Evolutionary conservation across 2,888 invertebrate genomes (phyloP), one percentile per base, ranked within the genome.

Genomic region (Dichetophora obliterata): DNA sequence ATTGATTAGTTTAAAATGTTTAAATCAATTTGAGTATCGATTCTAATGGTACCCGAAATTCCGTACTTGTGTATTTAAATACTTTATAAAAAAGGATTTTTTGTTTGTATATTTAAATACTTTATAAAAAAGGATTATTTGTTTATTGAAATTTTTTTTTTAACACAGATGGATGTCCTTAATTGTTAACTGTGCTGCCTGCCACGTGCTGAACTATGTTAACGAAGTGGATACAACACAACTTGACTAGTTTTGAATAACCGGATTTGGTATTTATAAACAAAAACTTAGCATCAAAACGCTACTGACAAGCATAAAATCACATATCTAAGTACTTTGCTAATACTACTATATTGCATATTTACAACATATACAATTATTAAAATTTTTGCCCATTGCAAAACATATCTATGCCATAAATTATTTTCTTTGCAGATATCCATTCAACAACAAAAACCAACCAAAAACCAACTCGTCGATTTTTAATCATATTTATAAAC

Each of bases 231-330:
- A 57, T 14, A 34, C n/a, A 50, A 14, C 6, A 16, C 31, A 31
- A 31, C 50, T 14, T 52, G 43, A 43, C n/a, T 34, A 0, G 19
- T 31, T 27, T 61, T 73, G 48, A 73, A 65, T 24, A 48, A 61
- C 11, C 61, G 75, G 75, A 75, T 75, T 75, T 75, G 75, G 75
- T 75, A 75, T 75, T 75, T 75, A 75, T 75, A 61, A 70, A 48
- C 54, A 74, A 54, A 71, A 74, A 54, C 71, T 73, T 48, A 27
- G 73, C 73, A 74, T 66, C 54, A 52, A 54, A 65, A 50, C 50
- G 65, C 65, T 65, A 74, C 73, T 74, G 74, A 74, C 74, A 74
- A 66, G 74, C 66, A 74, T 74, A 66, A 61, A 74, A 74, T 66
- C 74, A 74, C 74, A 74, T 74, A 74, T 54, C 52, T 66, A 74